phyloP scores from a whole-genome alignment of 2,888 invertebrate genomes.

The Chirona hameri region DNA sequence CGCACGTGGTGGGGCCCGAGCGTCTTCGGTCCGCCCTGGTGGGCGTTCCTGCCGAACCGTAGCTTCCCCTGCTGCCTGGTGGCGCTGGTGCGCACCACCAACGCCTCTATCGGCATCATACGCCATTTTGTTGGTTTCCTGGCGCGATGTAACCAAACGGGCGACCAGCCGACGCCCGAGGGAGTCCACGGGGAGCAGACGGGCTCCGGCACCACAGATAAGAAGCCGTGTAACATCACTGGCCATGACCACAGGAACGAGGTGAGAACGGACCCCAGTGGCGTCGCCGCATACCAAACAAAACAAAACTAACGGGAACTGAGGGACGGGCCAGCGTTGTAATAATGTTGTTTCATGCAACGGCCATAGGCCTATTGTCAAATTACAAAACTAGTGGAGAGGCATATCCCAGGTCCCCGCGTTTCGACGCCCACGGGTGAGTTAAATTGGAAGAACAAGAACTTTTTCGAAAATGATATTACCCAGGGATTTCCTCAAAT shows the following conservation, averaged over 20 bases:
- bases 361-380: too few species aligned
- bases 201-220: too few species aligned
- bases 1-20: conserved; percentile 1
- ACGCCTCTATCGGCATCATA: conserved; percentile 14
- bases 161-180: not conserved
- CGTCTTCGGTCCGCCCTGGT: conserved; percentile 24
- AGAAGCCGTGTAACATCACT: not conserved
- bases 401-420: too few species aligned
- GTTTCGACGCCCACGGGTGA: too few species aligned
- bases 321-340: too few species aligned
- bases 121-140: not conserved
- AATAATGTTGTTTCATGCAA: too few species aligned
- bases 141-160: not conserved
- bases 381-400: too few species aligned
- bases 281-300: too few species aligned
- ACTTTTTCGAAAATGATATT: too few species aligned
- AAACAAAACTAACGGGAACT: too few species aligned
- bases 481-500: too few species aligned
- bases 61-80: not conserved
- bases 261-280: not conserved
- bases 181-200: not conserved
- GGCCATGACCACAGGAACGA: not conserved
- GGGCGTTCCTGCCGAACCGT: not conserved
- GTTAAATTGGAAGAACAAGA: too few species aligned
- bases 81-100: conserved; percentile 1